Conservation (phyloP, 2,888 invertebrate genomes). For the Ophioninae sp. region DNA sequence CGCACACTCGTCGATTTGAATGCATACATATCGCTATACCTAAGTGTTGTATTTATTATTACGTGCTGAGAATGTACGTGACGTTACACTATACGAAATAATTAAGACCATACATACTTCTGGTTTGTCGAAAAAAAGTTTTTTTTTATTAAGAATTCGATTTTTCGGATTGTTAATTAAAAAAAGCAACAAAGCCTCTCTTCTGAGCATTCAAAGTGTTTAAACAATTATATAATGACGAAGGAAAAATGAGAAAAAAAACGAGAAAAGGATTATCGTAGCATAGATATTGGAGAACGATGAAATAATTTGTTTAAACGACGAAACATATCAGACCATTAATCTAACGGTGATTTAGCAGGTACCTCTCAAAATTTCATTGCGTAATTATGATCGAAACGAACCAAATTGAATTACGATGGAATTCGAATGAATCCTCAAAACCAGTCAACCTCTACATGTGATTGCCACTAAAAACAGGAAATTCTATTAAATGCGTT, state of each 20-base stretch:
- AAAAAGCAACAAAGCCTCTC: too few relatives aligned
- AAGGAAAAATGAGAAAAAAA: constrained; percentile 6
- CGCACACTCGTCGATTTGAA: constrained; percentile 37
- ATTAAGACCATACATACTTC: background rate
- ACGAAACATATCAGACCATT: constrained; percentile 49
- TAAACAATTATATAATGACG: background rate
- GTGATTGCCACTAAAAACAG: constrained; percentile 16
- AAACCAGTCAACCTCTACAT: constrained; percentile 30
- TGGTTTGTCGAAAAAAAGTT: too few relatives aligned
- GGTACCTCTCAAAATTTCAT: constrained; percentile 16
- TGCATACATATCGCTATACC: constrained; percentile 57
- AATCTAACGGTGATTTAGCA: constrained; percentile 18
- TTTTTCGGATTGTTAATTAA: too few relatives aligned
- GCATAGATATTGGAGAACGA: constrained; percentile 35
- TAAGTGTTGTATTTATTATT: constrained; percentile 50
- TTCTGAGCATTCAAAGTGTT: too few relatives aligned
- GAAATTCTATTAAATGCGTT: constrained; percentile 20
- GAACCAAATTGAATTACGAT: constrained; percentile 11
- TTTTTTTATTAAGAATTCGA: too few relatives aligned
- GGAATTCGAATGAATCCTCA: constrained; percentile 13
- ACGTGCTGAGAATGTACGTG: background rate
- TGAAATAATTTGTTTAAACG: background rate
- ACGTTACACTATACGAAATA: background rate
- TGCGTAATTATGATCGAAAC: background rate
- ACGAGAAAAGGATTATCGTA: background rate